These are phyloP conservation scores for Illadopsis cleaveri DNA, from an alignment of 2,113 vertebrate genomes.

Conservation along the genomic window DNA sequence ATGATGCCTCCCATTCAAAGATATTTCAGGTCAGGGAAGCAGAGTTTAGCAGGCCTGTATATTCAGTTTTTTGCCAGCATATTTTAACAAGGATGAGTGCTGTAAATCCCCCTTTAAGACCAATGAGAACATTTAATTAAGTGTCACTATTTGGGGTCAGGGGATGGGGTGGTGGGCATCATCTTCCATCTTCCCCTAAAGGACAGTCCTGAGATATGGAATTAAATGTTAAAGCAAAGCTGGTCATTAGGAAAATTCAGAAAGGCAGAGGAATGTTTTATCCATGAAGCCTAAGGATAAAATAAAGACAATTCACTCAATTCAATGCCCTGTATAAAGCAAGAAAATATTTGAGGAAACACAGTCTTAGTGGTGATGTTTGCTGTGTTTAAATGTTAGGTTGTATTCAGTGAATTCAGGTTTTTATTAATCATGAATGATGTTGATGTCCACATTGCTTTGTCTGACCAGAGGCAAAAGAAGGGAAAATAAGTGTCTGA, in stretches of 20 bases:
- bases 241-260: neutral
- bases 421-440: neutral
- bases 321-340: neutral
- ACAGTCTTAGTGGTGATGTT: neutral
- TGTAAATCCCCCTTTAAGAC: neutral
- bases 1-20: neutral
- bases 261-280: neutral
- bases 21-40: neutral
- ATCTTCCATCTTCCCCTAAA: neutral
- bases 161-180: fast-evolving
- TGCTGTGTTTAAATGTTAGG: neutral
- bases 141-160: fast-evolving
- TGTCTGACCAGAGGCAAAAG: neutral
- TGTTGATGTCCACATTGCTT: neutral
- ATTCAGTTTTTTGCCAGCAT: neutral
- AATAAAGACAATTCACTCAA: neutral
- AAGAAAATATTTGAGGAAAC: neutral
- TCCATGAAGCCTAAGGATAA: neutral
- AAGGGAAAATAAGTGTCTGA: neutral
- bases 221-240: neutral
- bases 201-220: neutral
- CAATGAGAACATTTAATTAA: neutral
- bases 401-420: neutral
- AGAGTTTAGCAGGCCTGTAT: neutral
- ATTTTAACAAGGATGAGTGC: neutral